Percentiles rank a stretch among this genome's conserved stretches.
Evolutionary conservation across 2,888 invertebrate genomes (phyloP).

Genomic region (Cephus rjabovi): DNA sequence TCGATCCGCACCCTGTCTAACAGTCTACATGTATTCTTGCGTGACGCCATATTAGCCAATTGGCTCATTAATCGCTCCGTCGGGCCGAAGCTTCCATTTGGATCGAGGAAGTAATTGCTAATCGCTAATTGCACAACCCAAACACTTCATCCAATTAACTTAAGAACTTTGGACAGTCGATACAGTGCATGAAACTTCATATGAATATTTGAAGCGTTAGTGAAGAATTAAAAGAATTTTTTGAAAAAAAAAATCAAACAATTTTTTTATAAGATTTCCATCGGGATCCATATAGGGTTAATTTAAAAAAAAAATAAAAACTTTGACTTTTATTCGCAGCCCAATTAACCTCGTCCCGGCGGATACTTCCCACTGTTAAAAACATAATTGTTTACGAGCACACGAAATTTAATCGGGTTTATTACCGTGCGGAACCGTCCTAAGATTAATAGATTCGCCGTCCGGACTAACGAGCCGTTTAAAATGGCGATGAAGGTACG

Average conservation of each 20-base stretch:
- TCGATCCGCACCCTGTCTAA: neutral
- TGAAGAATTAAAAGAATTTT: neutral
- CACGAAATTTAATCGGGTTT: conserved; percentile 6
- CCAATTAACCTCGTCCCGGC: neutral
- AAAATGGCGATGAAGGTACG: conserved; percentile 2
- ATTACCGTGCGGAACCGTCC: conserved; percentile 2
- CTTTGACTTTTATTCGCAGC: neutral
- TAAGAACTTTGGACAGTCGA: conserved; percentile 4
- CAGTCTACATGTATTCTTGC: conserved; percentile 51
- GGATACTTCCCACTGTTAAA: neutral
- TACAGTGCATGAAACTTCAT: conserved; percentile 24
- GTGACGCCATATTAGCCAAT: conserved; percentile 65
- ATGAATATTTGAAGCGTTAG: neutral
- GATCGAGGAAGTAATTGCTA: conserved; percentile 60
- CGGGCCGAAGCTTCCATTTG: conserved; percentile 46
- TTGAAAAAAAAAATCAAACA: neutral
- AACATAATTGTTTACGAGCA: conserved; percentile 3
- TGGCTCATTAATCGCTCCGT: conserved; percentile 65
- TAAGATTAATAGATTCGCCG: conserved; percentile 6
- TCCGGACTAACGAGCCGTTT: conserved; percentile 7
- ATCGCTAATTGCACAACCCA: conserved; percentile 64
- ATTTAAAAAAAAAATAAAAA: neutral
- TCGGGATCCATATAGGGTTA: neutral
- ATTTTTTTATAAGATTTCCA: neutral
- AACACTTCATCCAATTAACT: conserved; percentile 63